Base-by-base conservation (phyloP, 1,140 invertebrate genomes). In the Lepidurus arcticus region DNA sequence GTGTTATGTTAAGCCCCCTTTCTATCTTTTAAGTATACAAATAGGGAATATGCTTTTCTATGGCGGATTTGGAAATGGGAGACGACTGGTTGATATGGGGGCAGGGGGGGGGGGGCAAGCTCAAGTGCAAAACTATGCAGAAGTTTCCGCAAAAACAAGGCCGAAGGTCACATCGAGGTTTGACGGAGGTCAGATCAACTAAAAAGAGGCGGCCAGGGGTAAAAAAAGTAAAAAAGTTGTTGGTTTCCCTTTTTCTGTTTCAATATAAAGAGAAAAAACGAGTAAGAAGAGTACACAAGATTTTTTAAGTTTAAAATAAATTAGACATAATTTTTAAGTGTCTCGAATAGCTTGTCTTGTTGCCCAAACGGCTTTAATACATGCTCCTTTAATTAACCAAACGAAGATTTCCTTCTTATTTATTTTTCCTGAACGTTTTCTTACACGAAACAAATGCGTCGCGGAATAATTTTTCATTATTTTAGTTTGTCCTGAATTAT, bases 31-130 rank as follows among this genome's bases (percentile, higher is more conserved):
- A 65, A 13, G 53, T 65, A 65, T 65, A 65, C 53, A 21, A 65
- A 65, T n/a, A 21, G 21, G 4, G 34, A 34, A 34, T 34, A 34
- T 34, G 4, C 0, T 34, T 34, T 34, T 34, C 34, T 34, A 34
- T 1, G 34, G 34, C 34, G 34, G 3, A 34, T 34, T 34, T 34
- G 34, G 34, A 34, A 34, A 34, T 4, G 34, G 34, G 34, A 34
- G 42, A 13, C 26, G 34, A 75, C 34, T 75, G 34, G 34, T 89
- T 88, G 87, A 88, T 90, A 87, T 88, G 83, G 88, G 86, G 85
- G 83, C 83, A 86, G 85, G 81, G 86, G 88, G 81, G 86, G 85
- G 86, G 87, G 85, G 84, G 84, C 85, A 80, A 85, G 85, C 81
- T 65, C 53, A 65, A 65, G 53, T 65, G 53, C 53, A 65, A 65